Base-by-base conservation (phyloP, 2,888 invertebrate species). In the Drosophila falleni region DNA sequence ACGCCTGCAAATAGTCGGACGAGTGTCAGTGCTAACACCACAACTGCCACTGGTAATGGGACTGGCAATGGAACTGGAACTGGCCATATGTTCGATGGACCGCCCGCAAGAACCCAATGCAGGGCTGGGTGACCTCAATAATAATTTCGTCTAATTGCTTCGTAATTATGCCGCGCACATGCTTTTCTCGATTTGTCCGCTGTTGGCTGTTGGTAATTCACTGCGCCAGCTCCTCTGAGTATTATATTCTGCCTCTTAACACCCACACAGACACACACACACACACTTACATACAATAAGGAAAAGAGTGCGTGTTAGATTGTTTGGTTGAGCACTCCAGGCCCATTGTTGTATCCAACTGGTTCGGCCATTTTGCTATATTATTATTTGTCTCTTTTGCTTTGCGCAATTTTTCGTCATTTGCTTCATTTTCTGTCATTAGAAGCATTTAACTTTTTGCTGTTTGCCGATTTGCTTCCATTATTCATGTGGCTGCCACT, bases 111-210 rank as follows among this genome's bases (percentile, higher is more conserved):
- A 35, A 29, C 50, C 37, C 62, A 49, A n/a, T 33, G 16, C n/a
- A n/a, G 47, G 37, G 26, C 56, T 46, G 72, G 69, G 69, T 71
- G 90, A 89, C 86, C 90, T 89, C 78, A 80, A 84, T 86, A 90
- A 90, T 86, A 90, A 87, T 86, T 89, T 84, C 90, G 81, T 87
- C 87, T 90, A 86, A 86, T 86, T 86, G 89, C 87, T 90, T 89
- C 85, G 90, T 86, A 90, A 86, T 90, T 90, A 86, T 90, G 86
- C 81, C 86, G 79, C 85, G 87, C 89, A 90, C 87, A 86, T 86
- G 90, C 66, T 89, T 84, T 70, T 87, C 87, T 84, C 81, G 75
- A 89, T 85, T 88, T 74, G 73, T 72, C 71, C 89, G 58, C 67
- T 71, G 87, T 74, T 3, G 3, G 23, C 47, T 72, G 86, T 80